phyloP scores from a whole-genome alignment of 2,888 invertebrate genomes.

The Scotopteryx bipunctaria region DNA sequence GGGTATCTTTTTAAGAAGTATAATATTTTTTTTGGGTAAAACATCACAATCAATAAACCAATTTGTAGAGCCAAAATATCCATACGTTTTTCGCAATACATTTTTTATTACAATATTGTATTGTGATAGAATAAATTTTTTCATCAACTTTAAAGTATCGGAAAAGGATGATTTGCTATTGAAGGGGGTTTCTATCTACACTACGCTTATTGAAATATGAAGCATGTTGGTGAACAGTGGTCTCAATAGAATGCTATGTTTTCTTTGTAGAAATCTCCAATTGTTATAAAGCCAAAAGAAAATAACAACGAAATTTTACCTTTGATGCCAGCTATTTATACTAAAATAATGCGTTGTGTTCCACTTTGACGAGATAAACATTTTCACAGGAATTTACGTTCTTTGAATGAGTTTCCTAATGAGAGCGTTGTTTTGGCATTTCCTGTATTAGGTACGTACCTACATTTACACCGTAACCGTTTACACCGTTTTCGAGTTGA shows the following conservation, averaged over 20 bases:
- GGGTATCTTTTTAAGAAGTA: slow-evolving; percentile 24
- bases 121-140: not conserved
- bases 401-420: not conserved
- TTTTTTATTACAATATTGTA: not conserved
- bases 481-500: not conserved
- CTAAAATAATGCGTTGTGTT: not conserved
- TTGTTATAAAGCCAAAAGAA: not conserved
- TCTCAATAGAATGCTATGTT: too few species aligned
- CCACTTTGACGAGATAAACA: not conserved
- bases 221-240: not conserved
- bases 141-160: not conserved
- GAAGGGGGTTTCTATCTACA: too few species aligned
- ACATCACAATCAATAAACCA: slow-evolving; percentile 6
- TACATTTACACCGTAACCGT: too few species aligned
- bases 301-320: not conserved
- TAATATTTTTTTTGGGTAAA: slow-evolving; percentile 6
- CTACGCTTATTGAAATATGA: too few species aligned
- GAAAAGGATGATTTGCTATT: too few species aligned
- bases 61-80: slow-evolving; percentile 5
- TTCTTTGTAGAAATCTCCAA: too few species aligned
- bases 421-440: not conserved
- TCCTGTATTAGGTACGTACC: too few species aligned
- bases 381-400: not conserved
- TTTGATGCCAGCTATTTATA: too few species aligned
- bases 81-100: not conserved